Base-by-base conservation (phyloP, 92 coral and sea anemone genomes). In the Zoanthus sansibaricus region DNA sequence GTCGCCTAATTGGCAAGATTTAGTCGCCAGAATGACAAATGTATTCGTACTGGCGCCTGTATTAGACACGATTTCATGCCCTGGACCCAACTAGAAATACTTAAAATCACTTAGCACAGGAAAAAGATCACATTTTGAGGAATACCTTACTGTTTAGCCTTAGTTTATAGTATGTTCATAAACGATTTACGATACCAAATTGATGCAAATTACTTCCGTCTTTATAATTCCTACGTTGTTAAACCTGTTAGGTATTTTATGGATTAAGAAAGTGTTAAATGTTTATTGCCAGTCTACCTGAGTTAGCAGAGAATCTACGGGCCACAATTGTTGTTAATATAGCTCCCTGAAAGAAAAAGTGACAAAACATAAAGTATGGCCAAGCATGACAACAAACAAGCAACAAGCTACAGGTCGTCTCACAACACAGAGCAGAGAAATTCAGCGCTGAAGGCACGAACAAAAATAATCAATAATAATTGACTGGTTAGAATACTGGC, bases 321-420 rank as follows among this genome's bases (percentile, higher is more conserved):
- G 99, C 99, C 97, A 97, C 99, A 88, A 97, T 97, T 86, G 99
- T 97, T 75, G 99, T 97, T 93, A 97, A 92, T 95, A 97, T 97
- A 94, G 99, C 99, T 49, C 99, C 99, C 99, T 97, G 97, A 72
- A 97, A 92, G 89, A 75, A 94, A 93, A 93, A 37, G 3, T 88
- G 87, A 77, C 75, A 88, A 45, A 76, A 73, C 31, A 86, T 82
- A 86, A 92, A 89, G 83, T 73, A 64, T 71, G 67, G 76, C 58
- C 47, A 32, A 54, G 59, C 21, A 72, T 31, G 52, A 51, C 66
- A 58, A 76, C n/a, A 15, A 72, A 66, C 47, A 64, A 86, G 70
- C 48, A 46, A 87, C 10, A 32, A 42, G 58, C 74, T 56, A 58
- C 46, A 46, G 46, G 74, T 72, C 90, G 46, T 13, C 42, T 69